These are phyloP conservation scores for Xenopus petersii DNA, from an alignment of 2,797 vertebrate genomes.

Conservation along the genomic window DNA sequence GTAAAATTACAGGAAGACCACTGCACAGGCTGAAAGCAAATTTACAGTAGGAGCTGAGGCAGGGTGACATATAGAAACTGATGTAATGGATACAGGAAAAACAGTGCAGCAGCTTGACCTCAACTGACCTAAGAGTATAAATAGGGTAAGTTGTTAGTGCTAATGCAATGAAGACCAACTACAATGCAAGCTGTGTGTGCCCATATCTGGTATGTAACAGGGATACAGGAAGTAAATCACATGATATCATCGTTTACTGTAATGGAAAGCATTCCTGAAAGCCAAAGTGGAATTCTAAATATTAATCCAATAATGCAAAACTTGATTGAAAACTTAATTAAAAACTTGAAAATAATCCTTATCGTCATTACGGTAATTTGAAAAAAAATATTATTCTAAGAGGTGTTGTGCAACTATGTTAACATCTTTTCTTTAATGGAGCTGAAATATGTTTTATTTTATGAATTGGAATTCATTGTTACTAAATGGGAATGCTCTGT, in stretches of 20 bases:
- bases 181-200: not conserved
- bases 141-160: not conserved
- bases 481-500: too few relatives aligned
- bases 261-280: not conserved
- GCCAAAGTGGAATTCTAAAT: too few relatives aligned
- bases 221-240: not conserved
- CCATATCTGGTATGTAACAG: not conserved
- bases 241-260: too few relatives aligned
- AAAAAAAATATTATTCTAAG: too few relatives aligned
- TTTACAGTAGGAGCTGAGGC: not conserved
- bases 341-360: too few relatives aligned
- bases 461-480: too few relatives aligned
- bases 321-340: too few relatives aligned
- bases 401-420: too few relatives aligned
- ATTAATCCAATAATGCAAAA: too few relatives aligned
- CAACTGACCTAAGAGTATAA: not conserved
- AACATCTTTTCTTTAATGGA: too few relatives aligned
- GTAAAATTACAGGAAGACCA: not conserved
- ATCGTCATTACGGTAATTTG: too few relatives aligned
- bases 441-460: too few relatives aligned
- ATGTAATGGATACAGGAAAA: conserved; percentile 1
- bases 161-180: not conserved
- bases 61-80: not conserved
- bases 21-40: not conserved
- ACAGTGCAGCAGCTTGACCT: not conserved